These are phyloP conservation scores for Catharus fuscescens DNA, from an alignment of 2,113 vertebrate species.

Conservation along the genomic window DNA sequence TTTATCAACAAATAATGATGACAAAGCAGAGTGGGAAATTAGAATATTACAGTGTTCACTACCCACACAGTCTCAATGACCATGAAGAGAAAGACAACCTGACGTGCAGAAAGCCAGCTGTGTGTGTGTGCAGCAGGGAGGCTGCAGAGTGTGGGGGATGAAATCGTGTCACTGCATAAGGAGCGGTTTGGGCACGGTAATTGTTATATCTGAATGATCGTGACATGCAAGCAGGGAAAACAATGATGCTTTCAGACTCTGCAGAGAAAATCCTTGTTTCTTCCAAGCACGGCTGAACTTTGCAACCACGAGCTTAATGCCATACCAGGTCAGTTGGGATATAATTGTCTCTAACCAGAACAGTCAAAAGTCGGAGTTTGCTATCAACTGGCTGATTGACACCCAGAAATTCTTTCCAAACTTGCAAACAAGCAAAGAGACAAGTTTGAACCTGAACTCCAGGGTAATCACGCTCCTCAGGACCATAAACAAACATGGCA, in stretches of 20 bases:
- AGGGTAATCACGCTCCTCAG: neutral
- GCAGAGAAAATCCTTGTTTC: neutral
- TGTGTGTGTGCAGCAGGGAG: neutral
- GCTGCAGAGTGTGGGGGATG: neutral
- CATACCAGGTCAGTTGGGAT: neutral
- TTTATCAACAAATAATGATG: neutral
- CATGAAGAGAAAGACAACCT: neutral
- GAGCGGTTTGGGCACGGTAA: neutral
- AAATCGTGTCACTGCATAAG: neutral
- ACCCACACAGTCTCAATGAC: neutral
- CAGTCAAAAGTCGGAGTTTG: slow-evolving; percentile 26
- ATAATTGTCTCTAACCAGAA: neutral
- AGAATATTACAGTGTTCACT: neutral
- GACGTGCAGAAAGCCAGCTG: neutral
- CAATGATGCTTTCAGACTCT: neutral
- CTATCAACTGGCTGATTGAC: slow-evolving; percentile 2
- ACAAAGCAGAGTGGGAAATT: neutral
- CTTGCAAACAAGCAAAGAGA: slow-evolving; percentile 26
- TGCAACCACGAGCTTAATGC: neutral
- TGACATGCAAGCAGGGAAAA: neutral
- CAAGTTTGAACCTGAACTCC: slow-evolving; percentile 49
- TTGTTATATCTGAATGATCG: neutral
- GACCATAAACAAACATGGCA: slow-evolving; percentile 41
- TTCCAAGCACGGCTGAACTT: neutral
- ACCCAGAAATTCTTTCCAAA: slow-evolving; percentile 43